These are phyloP conservation scores for Lymantria dispar DNA, from an alignment of 2,888 invertebrate genomes.

Conservation along the genomic window DNA sequence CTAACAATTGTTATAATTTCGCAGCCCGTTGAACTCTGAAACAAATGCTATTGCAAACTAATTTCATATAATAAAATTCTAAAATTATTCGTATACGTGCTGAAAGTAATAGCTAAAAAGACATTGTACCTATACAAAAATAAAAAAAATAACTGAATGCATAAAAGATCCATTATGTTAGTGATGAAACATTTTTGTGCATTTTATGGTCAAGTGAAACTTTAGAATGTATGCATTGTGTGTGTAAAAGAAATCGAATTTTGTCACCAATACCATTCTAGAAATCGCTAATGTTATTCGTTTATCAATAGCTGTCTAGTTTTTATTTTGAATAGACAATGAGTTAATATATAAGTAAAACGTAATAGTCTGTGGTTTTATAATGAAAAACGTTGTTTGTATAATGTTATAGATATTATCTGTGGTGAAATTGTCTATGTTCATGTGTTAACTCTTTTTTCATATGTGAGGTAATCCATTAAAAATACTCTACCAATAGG, in stretches of 20 bases:
- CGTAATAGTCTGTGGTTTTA: background rate
- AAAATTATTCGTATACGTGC: slow-evolving; percentile 6
- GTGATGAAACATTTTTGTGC: slow-evolving; percentile 19
- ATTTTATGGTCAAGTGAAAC: slow-evolving; percentile 17
- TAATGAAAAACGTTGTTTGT: background rate
- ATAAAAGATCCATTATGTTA: slow-evolving; percentile 18
- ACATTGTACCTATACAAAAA: slow-evolving; percentile 8
- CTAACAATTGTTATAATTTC: no score
- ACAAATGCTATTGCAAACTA: slow-evolving; percentile 5
- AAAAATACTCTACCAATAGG: no score
- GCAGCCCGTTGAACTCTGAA: background rate
- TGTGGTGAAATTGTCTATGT: no score
- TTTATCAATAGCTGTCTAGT: background rate
- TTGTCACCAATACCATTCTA: background rate
- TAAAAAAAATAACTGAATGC: slow-evolving; percentile 6
- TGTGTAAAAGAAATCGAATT: slow-evolving; percentile 19
- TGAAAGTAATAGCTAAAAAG: background rate
- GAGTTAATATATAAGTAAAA: background rate
- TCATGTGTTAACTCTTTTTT: no score
- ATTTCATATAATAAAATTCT: slow-evolving; percentile 7
- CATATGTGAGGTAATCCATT: no score
- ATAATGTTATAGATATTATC: background rate
- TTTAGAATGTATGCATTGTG: slow-evolving; percentile 20
- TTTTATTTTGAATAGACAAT: background rate
- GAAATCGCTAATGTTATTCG: background rate